phyloP scores from a whole-genome alignment of 1,140 invertebrate species.

The Diorhabda sublineata region DNA sequence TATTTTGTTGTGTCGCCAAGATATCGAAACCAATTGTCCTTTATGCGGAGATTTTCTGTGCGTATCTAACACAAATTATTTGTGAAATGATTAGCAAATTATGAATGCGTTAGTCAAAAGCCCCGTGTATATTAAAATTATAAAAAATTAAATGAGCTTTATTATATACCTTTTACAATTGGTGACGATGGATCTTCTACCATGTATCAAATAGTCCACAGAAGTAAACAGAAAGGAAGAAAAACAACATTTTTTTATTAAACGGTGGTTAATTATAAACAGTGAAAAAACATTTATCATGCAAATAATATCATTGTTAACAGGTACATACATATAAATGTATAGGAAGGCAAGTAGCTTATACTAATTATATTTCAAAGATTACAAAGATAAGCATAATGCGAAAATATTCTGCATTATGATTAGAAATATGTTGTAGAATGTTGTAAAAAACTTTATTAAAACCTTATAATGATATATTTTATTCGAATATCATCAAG shows the following conservation, averaged over 20 bases:
- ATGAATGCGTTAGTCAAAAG: neutral
- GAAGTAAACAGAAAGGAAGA: constrained; percentile 36
- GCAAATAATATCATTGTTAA: too few species aligned
- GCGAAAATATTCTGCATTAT: too few species aligned
- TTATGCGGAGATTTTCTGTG: neutral
- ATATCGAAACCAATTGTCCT: too few species aligned
- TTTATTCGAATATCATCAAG: too few species aligned
- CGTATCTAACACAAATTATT: neutral
- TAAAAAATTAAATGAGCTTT: constrained; percentile 8
- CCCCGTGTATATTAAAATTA: neutral
- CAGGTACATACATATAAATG: too few species aligned
- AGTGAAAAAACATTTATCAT: constrained; percentile 12
- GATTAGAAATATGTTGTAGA: too few species aligned
- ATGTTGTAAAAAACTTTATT: too few species aligned
- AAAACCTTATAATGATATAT: too few species aligned
- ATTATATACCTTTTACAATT: constrained; percentile 34
- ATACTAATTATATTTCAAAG: too few species aligned
- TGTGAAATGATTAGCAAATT: neutral
- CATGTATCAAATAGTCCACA: constrained; percentile 39
- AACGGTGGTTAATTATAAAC: constrained; percentile 28
- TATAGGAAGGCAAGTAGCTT: too few species aligned
- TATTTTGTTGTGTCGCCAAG: too few species aligned
- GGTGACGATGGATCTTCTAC: constrained; percentile 38
- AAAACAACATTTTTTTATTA: constrained; percentile 28
- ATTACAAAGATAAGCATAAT: too few species aligned